A percentile compares a stretch with the other conserved stretches of the same genome.
phyloP scores from a whole-genome alignment of 2,888 invertebrate genomes.

The Strigamia maritima region DNA sequence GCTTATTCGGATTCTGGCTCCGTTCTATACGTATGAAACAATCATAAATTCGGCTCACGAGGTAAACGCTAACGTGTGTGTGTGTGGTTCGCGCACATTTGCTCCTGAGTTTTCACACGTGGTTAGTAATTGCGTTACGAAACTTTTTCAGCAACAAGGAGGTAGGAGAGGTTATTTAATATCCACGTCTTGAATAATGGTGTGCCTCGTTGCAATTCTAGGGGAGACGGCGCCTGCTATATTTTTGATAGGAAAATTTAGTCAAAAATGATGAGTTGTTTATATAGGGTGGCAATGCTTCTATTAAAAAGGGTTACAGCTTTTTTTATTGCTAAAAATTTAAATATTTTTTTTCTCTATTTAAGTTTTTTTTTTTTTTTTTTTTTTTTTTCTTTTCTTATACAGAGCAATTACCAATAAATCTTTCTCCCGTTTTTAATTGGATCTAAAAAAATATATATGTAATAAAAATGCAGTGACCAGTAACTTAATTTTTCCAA shows the following conservation, averaged over 20 bases:
- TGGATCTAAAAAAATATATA: background rate
- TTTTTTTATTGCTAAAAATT: slow-evolving; percentile 6
- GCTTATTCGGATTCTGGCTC: background rate
- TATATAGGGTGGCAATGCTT: background rate
- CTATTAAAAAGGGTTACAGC: background rate
- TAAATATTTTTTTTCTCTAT: background rate
- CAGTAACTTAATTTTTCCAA: background rate
- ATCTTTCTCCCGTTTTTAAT: slow-evolving; percentile 1
- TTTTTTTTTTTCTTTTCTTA: background rate
- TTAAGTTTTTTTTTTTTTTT: too few species aligned
- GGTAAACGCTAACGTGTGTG: background rate
- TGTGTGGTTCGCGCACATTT: slow-evolving; percentile 19
- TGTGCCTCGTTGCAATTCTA: slow-evolving; percentile 7
- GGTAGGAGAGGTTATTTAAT: slow-evolving; percentile 23
- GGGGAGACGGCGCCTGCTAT: background rate
- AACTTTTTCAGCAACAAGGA: slow-evolving; percentile 19
- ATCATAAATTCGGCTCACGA: slow-evolving; percentile 23
- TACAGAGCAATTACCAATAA: background rate
- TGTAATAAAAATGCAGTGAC: slow-evolving; percentile 19
- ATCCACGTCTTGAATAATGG: slow-evolving; percentile 19
- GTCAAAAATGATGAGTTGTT: slow-evolving; percentile 18
- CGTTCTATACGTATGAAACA: background rate
- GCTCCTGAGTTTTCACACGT: slow-evolving; percentile 16
- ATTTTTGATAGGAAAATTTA: slow-evolving; percentile 16
- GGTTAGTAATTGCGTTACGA: slow-evolving; percentile 19